These are phyloP conservation scores for Strigamia crassipes DNA, from an alignment of 2,888 invertebrate genomes.

Conservation along the genomic window DNA sequence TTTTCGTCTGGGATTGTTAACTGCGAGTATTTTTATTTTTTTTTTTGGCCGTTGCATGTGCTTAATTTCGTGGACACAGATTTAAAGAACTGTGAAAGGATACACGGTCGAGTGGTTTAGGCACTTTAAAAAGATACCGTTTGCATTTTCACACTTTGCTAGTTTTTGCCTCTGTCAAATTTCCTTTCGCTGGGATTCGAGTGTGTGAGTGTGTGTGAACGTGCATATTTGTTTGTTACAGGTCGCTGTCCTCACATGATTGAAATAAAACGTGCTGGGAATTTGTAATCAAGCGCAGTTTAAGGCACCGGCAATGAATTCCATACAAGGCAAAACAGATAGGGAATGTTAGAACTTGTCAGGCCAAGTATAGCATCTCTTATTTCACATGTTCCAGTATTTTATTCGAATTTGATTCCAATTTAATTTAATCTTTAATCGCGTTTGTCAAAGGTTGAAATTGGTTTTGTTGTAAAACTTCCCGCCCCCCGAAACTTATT, in stretches of 20 bases:
- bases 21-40: background rate
- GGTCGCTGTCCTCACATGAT: conserved; percentile 22
- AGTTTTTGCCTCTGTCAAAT: conserved; percentile 20
- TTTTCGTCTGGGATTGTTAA: conserved; percentile 18
- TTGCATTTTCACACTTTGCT: conserved; percentile 37
- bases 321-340: conserved; percentile 18
- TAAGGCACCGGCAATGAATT: conserved; percentile 29
- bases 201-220: background rate
- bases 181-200: background rate
- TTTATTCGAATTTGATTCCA: background rate
- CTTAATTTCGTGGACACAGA: background rate
- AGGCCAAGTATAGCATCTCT: background rate
- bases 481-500: no score
- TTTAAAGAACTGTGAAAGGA: conserved; percentile 27
- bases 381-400: background rate
- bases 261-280: background rate
- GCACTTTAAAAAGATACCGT: conserved; percentile 20
- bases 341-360: background rate
- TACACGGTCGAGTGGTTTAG: background rate
- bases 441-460: background rate
- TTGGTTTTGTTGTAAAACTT: background rate
- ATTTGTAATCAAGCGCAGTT: conserved; percentile 3
- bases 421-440: no score
- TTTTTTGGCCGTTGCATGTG: background rate
- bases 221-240: background rate